A percentile compares a stretch with the other conserved stretches of the same genome.
These are phyloP conservation scores for Miniopterus natalensis DNA, from an alignment of 2,113 vertebrate genomes.

Conservation along the genomic window DNA sequence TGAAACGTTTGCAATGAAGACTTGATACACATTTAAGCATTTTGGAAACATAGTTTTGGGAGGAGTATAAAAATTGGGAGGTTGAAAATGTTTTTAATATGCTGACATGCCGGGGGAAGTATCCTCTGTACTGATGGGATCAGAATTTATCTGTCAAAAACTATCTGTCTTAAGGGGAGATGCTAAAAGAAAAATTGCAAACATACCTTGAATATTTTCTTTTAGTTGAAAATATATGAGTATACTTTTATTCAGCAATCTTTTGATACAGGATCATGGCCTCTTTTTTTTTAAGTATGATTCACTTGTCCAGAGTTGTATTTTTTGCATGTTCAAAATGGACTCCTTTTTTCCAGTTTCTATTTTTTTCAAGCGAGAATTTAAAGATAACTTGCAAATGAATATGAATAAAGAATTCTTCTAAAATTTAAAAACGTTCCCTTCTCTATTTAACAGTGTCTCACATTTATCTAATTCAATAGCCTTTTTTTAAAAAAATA, in stretches of 20 bases:
- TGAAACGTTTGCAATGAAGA: conserved; percentile 5
- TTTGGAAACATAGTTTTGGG: conserved; percentile 25
- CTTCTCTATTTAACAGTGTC: background rate
- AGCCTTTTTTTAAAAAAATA: background rate
- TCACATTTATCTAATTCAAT: background rate
- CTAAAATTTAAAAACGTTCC: background rate
- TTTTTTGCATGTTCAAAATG: background rate
- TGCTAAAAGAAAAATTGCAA: background rate
- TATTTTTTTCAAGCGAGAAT: background rate
- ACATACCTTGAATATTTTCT: background rate
- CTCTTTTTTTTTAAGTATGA: background rate
- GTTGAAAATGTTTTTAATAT: conserved; percentile 32
- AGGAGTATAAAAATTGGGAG: background rate
- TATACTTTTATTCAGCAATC: background rate
- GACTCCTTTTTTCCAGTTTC: background rate
- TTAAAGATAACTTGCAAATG: conserved; percentile 13
- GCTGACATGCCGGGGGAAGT: background rate
- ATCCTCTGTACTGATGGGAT: background rate
- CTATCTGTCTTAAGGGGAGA: background rate
- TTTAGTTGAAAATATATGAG: background rate
- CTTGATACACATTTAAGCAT: background rate
- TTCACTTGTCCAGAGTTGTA: background rate
- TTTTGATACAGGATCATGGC: background rate
- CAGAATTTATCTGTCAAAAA: conserved; percentile 23
- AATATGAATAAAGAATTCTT: conserved; percentile 31